Evolutionary conservation across 2,888 invertebrate species (phyloP).

Genomic region (Sepioteuthis lessoniana): DNA sequence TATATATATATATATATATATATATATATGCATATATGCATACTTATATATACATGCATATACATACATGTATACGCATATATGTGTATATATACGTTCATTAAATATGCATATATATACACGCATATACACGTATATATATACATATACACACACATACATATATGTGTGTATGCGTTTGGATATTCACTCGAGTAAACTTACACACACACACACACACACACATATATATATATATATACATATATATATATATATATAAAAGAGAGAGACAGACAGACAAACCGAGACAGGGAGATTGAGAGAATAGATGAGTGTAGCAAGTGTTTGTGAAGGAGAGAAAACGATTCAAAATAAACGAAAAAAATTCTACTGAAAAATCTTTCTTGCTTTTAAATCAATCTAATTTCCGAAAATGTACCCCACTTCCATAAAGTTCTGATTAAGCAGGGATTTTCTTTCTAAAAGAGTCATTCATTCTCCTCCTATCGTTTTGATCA

Average conservation of each 20-base stretch:
- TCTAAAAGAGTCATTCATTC: not conserved
- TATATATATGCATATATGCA: not conserved
- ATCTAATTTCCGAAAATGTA: conserved; percentile 33
- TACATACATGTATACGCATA: not conserved
- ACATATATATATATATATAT: not conserved
- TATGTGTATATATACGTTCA: too few species aligned
- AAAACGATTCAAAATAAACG: not conserved
- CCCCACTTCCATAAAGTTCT: not conserved
- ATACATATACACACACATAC: too few species aligned
- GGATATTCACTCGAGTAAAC: not conserved
- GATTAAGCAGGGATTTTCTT: not conserved
- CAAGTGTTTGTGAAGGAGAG: not conserved
- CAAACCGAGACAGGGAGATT: too few species aligned
- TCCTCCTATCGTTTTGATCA: not conserved
- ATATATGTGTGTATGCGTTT: too few species aligned
- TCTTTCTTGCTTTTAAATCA: not conserved
- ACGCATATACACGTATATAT: too few species aligned
- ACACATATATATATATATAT: not conserved
- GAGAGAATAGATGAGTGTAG: not conserved
- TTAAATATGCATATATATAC: too few species aligned
- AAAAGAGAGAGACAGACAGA: too few species aligned
- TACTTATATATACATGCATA: not conserved
- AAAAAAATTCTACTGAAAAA: not conserved
- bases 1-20: not conserved
- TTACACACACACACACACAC: not conserved